A percentile compares a stretch with the other conserved stretches of the same genome.
Evolutionary conservation across 2,113 vertebrate species (phyloP).

Genomic region (Salvelinus namaycush): DNA sequence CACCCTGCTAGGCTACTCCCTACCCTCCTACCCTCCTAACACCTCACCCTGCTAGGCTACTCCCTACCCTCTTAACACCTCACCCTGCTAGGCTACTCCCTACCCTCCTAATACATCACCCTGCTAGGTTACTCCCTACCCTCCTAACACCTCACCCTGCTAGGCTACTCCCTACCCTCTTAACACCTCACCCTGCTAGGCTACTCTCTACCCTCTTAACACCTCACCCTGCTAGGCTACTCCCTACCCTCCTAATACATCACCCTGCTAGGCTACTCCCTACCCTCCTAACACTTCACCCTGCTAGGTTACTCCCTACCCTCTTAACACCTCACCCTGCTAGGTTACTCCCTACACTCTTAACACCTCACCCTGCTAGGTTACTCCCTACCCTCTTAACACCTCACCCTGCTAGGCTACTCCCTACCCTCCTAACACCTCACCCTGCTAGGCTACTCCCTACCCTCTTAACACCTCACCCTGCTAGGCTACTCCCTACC

Average conservation of each 20-base stretch:
- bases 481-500: neutral
- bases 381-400: neutral
- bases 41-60: neutral
- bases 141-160: neutral
- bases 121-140: neutral
- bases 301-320: too few relatives aligned
- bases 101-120: slow-evolving; percentile 1
- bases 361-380: neutral
- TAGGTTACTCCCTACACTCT: neutral
- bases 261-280: too few relatives aligned
- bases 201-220: neutral
- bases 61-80: neutral
- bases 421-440: neutral
- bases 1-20: neutral
- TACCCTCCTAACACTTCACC: too few relatives aligned
- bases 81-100: too few relatives aligned
- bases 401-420: neutral
- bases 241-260: neutral
- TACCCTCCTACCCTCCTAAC: neutral
- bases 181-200: neutral
- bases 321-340: neutral
- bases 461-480: neutral
- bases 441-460: neutral
- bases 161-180: neutral
- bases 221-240: neutral